Conservation (phyloP, 92 coral and sea anemone species). For the Phenganax marumi region DNA sequence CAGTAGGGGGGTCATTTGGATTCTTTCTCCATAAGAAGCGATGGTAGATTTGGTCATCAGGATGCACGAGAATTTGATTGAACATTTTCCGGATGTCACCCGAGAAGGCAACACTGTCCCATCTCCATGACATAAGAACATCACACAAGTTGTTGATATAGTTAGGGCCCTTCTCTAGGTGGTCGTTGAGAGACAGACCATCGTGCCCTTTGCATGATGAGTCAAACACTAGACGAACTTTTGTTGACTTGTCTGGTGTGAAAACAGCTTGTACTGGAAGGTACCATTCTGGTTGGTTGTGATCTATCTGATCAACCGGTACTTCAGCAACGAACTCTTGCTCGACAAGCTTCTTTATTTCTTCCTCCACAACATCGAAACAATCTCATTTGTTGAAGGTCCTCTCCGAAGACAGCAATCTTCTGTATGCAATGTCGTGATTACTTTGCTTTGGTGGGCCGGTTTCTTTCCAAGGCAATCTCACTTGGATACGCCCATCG, state of each 20-base stretch:
- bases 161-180: slow-evolving; percentile 46
- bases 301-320: slow-evolving; percentile 26
- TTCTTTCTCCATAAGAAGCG: slow-evolving; percentile 45
- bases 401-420: slow-evolving; percentile 46
- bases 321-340: slow-evolving; percentile 19
- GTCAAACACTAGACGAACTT: slow-evolving; percentile 46
- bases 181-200: slow-evolving; percentile 42
- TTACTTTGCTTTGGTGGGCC: slow-evolving; percentile 62
- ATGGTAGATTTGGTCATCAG: slow-evolving; percentile 43
- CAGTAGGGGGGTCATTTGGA: slow-evolving; percentile 37
- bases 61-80: slow-evolving; percentile 44
- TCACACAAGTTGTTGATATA: slow-evolving; percentile 29
- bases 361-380: slow-evolving; percentile 36
- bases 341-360: slow-evolving; percentile 42
- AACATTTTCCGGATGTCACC: slow-evolving; percentile 45
- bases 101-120: slow-evolving; percentile 41
- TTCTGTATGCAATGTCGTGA: slow-evolving; percentile 44
- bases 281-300: slow-evolving; percentile 43
- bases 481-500: slow-evolving; percentile 60
- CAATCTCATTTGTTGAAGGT: slow-evolving; percentile 39
- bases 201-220: slow-evolving; percentile 39
- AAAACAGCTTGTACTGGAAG: slow-evolving; percentile 47
- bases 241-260: slow-evolving; percentile 45
- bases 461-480: slow-evolving; percentile 60
- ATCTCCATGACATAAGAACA: slow-evolving; percentile 42